phyloP scores from a whole-genome alignment of 2,888 invertebrate genomes.

The Drosophila ochracea region DNA sequence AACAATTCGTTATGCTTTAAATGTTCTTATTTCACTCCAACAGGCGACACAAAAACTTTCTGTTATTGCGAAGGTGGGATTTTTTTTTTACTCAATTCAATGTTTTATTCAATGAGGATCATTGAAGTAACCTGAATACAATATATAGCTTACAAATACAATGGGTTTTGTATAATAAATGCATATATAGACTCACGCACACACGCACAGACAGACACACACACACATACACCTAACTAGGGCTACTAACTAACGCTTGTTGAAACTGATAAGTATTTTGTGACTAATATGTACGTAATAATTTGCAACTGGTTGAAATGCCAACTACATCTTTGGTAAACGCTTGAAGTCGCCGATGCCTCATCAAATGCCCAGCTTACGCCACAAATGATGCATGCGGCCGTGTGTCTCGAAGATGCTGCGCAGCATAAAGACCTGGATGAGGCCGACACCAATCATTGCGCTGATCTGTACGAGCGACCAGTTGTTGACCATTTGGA shows the following conservation, averaged over 20 bases:
- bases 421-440: constrained; percentile 92
- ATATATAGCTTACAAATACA: neutral
- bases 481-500: constrained; percentile 92
- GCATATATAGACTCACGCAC: constrained; percentile 13
- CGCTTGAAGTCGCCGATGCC: neutral
- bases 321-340: constrained; percentile 58
- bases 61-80: neutral
- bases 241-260: constrained; percentile 44
- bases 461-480: constrained; percentile 90
- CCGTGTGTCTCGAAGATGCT: constrained; percentile 90
- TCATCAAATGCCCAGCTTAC: constrained; percentile 81
- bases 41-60: neutral
- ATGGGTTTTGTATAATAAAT: constrained; percentile 50
- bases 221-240: constrained; percentile 27
- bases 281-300: constrained; percentile 43
- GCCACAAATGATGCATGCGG: constrained; percentile 83
- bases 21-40: neutral
- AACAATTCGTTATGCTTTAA: neutral
- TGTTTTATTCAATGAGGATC: constrained; percentile 47
- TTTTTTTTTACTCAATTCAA: constrained; percentile 23
- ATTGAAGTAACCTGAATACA: constrained; percentile 14
- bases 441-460: constrained; percentile 90
- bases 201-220: neutral
- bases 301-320: constrained; percentile 31
- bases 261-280: constrained; percentile 54